phyloP scores from a whole-genome alignment of 2,888 invertebrate genomes.

The Troides helena region DNA sequence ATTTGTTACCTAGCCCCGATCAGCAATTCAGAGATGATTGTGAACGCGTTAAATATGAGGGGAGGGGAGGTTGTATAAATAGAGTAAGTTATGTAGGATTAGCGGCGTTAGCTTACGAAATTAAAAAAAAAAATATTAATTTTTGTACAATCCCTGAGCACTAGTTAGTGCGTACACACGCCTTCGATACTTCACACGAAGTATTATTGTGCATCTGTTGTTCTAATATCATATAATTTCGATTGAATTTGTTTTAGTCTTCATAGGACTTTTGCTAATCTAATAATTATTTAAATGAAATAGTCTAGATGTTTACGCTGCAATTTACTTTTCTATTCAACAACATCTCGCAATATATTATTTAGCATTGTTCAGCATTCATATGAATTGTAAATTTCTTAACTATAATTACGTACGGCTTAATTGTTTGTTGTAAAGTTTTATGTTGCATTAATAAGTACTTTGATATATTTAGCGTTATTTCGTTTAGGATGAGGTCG shows the following conservation, averaged over 20 bases:
- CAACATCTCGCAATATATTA: slow-evolving; percentile 37
- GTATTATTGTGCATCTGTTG: slow-evolving; percentile 37
- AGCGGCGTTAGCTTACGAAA: slow-evolving; percentile 62
- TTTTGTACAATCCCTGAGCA: slow-evolving; percentile 73
- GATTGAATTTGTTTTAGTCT: slow-evolving; percentile 36
- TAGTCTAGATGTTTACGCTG: slow-evolving; percentile 48
- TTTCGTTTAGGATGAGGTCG: slow-evolving; percentile 47
- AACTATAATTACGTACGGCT: slow-evolving; percentile 36
- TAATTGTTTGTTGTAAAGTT: slow-evolving; percentile 45
- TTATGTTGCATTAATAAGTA: slow-evolving; percentile 52
- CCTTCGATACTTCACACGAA: slow-evolving; percentile 41
- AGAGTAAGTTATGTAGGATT: slow-evolving; percentile 64
- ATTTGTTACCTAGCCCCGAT: neutral
- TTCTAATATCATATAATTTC: slow-evolving; percentile 33
- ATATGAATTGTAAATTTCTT: slow-evolving; percentile 30
- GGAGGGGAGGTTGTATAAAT: slow-evolving; percentile 58
- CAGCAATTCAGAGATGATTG: neutral
- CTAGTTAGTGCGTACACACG: slow-evolving; percentile 61
- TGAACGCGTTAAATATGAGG: slow-evolving; percentile 19
- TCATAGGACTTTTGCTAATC: slow-evolving; percentile 44
- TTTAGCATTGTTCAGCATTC: slow-evolving; percentile 28
- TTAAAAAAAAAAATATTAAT: slow-evolving; percentile 64
- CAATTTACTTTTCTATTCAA: slow-evolving; percentile 42
- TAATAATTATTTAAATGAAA: slow-evolving; percentile 51
- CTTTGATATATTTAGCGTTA: slow-evolving; percentile 57